Evolutionary conservation across 2,113 vertebrate genomes (phyloP), one percentile per base, ranked within the genome.

Genomic region (Sardina pilchardus): DNA sequence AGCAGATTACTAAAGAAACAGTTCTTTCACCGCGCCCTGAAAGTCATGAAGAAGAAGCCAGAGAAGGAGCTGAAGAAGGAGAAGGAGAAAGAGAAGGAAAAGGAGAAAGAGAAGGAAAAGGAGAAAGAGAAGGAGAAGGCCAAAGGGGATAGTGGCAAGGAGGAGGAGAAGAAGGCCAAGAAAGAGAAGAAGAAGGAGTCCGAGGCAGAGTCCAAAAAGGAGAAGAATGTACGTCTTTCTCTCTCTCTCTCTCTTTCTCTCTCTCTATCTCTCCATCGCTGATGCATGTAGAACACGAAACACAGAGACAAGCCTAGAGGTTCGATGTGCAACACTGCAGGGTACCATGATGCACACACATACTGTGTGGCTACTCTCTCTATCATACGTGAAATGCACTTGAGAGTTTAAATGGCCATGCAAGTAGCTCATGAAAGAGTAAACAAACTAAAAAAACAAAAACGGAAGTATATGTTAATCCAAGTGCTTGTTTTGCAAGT

Each of bases 1-100:
- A 67, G 8, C 78, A 99, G 98, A 87, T 97, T 99, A 84, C 94
- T 99, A 83, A 99, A 99, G 93, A 99, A 98, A 87, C 97, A 99
- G 87, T 99, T 99, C 92, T 99, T 98, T 91, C 97, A 99, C 90
- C 97, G 98, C 81, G 98, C 97, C 2, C 92, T 99, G 84, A 99
- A 99, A 93, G 98, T 99, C 89, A 98, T 99, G 97, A 99, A 99
- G 95, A 98, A 99, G 94, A 99, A 98, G 84, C 96, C 96, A 1
- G 98, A 98, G 82, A 98, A 97, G 91, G 97, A 97, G 5, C 85
- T 91, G 24, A 98, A 97, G 91, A 97, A 96, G 88, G 97, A 97
- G 90, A 97, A 97, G 90, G 94, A 96, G 81, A 89, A 91, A 50
- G 87, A 85, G 14, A 91, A 89, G 39, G 87, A 85, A 6, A 92